Conservation (phyloP, 2,113 vertebrate genomes). For the Brachyistius frenatus region DNA sequence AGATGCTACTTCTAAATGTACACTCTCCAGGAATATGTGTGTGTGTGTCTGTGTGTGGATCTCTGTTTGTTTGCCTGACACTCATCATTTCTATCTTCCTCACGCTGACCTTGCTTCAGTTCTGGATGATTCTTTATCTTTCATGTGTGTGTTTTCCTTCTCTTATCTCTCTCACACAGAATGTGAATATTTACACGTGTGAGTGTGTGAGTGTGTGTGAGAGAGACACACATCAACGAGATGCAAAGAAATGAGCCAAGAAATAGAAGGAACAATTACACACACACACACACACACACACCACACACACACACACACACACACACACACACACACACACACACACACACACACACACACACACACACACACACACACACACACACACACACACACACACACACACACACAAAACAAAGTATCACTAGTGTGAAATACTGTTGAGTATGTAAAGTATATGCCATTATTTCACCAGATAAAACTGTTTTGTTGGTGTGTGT, state of each 20-base stretch:
- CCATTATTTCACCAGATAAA: no score
- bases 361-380: no score
- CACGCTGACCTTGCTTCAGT: not conserved
- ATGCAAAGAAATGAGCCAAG: not conserved
- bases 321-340: no score
- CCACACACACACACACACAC: no score
- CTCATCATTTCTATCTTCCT: constrained; percentile 7
- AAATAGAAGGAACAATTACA: not conserved
- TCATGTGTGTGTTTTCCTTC: not conserved
- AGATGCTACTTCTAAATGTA: constrained; percentile 37
- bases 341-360: no score
- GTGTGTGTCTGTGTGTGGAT: not conserved
- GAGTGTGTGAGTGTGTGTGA: not conserved
- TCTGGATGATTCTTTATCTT: not conserved
- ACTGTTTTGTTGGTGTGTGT: no score
- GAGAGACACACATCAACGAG: not conserved
- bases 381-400: no score
- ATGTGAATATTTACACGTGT: not conserved
- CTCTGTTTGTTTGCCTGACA: not conserved
- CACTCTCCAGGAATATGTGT: constrained; percentile 5
- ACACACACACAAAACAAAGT: no score
- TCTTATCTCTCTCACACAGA: not conserved
- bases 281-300: no score
- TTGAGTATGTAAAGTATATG: no score
- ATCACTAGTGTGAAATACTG: no score